Base-by-base conservation (phyloP, 1,140 invertebrate species). In the Parapsyche elsis region DNA sequence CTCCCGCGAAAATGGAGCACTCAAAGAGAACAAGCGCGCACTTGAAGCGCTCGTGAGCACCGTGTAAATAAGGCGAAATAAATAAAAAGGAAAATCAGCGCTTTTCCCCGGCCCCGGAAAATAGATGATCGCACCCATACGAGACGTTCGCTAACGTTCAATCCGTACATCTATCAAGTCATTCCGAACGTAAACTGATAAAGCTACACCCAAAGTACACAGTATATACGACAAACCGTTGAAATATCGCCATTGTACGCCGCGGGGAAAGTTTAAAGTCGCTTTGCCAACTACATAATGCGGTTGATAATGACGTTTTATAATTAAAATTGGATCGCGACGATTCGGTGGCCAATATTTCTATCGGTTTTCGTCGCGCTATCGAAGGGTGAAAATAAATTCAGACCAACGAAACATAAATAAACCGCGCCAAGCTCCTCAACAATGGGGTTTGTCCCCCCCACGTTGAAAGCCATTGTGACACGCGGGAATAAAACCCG, bases 391-490 rank as follows among this genome's bases (percentile, higher is more conserved):
- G 75, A 49, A 77, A 77, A 77, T 77, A 77, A 77, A 77, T 77
- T 77, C 64, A 57, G 30, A 77, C 57, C 75, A 77, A 57, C n/a
- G 57, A 77, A 77, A 77, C 75, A 77, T 77, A 77, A 77, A 77
- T 77, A 77, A 77, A 77, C 0, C 30, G 75, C 64, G 49, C 49
- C 30, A 49, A 57, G 46, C 14, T n/a, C n/a, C 26, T 24, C 57
- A 64, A 77, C 75, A 77, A 77, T 77, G 75, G 74, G 53, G 71
- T 9, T 30, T 73, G 45, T 73, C 46, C 64, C 75, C 74, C 16
- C 59, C 38, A n/a, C n/a, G 45, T 14, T 45, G 49, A 77, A 77
- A 77, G 75, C 75, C 75, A 77, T 77, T 77, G 75, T 77, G 75
- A 77, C 75, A 61, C 74, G 49, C 1, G n/a, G 12, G 19, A 61